phyloP scores from a whole-genome alignment of 2,113 vertebrate species.

The mouse (Mus musculus) region GRCm39 chr10:87185001-87185500 shows the following conservation, averaged over 20 bases:
- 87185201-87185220: constrained; percentile 17
- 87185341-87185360: neutral
- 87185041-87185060: constrained; percentile 8
- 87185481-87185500: neutral
- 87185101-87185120: constrained; percentile 22
- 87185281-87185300: constrained; percentile 52
- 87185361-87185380: neutral
- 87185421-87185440: neutral
- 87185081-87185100: constrained; percentile 53
- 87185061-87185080: constrained; percentile 14
- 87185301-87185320: neutral
- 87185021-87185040: neutral
- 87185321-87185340: constrained; percentile 10
- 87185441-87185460: constrained; percentile 6
- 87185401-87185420: neutral
- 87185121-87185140: neutral
- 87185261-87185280: neutral
- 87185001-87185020: neutral
- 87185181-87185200: constrained; percentile 32
- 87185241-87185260: constrained; percentile 36
- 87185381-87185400: neutral
- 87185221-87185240: constrained; percentile 34
- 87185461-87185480: constrained; percentile 4
- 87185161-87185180: neutral
- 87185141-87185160: constrained; percentile 42